Evolutionary conservation across 2,888 invertebrate genomes (phyloP).

Genomic region (Cremastinae sp.): DNA sequence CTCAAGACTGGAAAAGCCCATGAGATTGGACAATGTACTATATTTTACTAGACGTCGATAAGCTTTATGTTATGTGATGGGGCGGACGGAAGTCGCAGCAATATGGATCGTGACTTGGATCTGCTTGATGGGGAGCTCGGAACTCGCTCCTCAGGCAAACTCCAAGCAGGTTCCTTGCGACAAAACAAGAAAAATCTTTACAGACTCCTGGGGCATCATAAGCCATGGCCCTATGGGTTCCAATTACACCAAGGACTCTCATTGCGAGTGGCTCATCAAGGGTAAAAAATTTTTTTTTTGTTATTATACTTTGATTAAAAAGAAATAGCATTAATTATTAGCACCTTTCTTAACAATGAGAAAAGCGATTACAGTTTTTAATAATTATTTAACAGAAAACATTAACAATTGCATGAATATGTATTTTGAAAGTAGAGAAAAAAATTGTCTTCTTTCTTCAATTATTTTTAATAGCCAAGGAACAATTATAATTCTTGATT

Average conservation of each 20-base stretch:
- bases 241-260: slow-evolving; percentile 95
- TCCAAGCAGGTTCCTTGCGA: slow-evolving; percentile 86
- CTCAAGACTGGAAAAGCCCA: slow-evolving; percentile 12
- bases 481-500: neutral
- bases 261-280: slow-evolving; percentile 98
- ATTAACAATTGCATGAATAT: no score
- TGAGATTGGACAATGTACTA: slow-evolving; percentile 59
- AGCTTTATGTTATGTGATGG: slow-evolving; percentile 74
- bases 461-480: no score
- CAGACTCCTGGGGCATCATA: slow-evolving; percentile 91
- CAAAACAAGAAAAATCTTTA: slow-evolving; percentile 90
- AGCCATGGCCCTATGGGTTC: slow-evolving; percentile 93
- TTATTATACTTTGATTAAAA: no score
- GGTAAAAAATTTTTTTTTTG: no score
- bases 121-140: slow-evolving; percentile 74
- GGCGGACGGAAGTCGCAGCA: slow-evolving; percentile 72
- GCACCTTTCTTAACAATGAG: neutral
- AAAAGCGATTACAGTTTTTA: neutral
- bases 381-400: no score
- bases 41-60: slow-evolving; percentile 55
- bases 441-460: no score
- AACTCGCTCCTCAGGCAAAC: slow-evolving; percentile 75
- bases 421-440: no score
- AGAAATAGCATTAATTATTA: no score
- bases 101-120: slow-evolving; percentile 77